A percentile compares a stretch with the other conserved stretches of the same genome.
These are phyloP conservation scores for Lucinisca nassula DNA, from an alignment of 2,888 invertebrate species.

Conservation along the genomic window DNA sequence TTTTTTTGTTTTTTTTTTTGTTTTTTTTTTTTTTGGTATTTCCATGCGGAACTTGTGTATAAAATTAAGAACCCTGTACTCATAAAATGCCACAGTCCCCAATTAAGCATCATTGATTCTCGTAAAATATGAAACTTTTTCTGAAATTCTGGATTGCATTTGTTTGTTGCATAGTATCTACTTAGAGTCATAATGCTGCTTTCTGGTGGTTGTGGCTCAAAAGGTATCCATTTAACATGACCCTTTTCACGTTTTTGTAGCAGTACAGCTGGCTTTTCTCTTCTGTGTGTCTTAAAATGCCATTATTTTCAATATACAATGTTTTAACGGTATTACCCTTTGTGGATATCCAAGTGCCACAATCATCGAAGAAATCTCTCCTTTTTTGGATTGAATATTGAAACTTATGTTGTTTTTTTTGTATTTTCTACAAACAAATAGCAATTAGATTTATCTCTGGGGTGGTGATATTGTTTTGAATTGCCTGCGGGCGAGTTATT, in stretches of 20 bases:
- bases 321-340: not conserved
- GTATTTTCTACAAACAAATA: not conserved
- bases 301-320: not conserved
- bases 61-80: not conserved
- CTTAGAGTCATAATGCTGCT: not conserved
- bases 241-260: not conserved
- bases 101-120: not conserved
- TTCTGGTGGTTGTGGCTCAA: not conserved
- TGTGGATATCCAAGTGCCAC: not conserved
- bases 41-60: not conserved
- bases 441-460: not conserved
- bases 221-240: not conserved
- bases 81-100: not conserved
- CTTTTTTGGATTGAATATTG: not conserved
- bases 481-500: no score
- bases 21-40: conserved; percentile 20
- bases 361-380: not conserved
- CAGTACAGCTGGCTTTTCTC: not conserved
- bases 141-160: not conserved
- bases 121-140: not conserved
- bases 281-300: not conserved
- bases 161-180: not conserved
- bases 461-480: not conserved
- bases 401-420: not conserved
- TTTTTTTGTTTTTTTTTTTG: not conserved